Conservation (phyloP, 2,888 invertebrate genomes). For the Pseudococcus viburni region DNA sequence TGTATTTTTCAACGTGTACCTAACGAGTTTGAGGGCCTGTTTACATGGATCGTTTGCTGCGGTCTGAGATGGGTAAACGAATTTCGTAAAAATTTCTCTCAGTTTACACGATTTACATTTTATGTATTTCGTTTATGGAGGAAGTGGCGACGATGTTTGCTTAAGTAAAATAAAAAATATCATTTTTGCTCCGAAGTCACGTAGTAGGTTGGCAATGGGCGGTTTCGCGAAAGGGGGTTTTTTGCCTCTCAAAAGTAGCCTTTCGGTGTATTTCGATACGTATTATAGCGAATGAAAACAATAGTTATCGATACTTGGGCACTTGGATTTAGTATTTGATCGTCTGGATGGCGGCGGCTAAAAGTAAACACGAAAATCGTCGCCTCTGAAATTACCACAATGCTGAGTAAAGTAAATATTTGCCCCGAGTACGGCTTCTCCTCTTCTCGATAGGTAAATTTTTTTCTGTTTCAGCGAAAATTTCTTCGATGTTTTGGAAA, state of each 20-base stretch:
- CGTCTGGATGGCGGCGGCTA: conserved; percentile 17
- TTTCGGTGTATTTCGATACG: neutral
- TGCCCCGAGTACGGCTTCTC: neutral
- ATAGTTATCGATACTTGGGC: neutral
- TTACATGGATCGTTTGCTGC: neutral
- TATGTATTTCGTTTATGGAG: neutral
- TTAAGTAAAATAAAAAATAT: conserved; percentile 13
- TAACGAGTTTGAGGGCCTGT: conserved; percentile 10
- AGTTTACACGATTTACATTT: neutral
- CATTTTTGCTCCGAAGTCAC: neutral
- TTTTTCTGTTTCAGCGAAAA: neutral
- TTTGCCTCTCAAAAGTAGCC: neutral
- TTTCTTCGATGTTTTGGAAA: conserved; percentile 56
- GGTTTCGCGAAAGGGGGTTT: neutral
- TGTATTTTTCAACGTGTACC: conserved; percentile 29
- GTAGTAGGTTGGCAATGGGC: neutral
- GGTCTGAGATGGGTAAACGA: neutral
- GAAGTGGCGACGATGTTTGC: neutral
- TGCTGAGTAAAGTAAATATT: conserved; percentile 14
- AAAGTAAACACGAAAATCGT: conserved; percentile 13
- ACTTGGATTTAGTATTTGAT: neutral
- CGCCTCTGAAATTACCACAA: neutral
- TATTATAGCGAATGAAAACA: neutral
- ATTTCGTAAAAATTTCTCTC: neutral
- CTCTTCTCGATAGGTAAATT: neutral